A percentile compares a stretch with the other conserved stretches of the same genome.
These are phyloP conservation scores for Latrodectus hesperus DNA, from an alignment of 2,888 invertebrate species.

Conservation along the genomic window DNA sequence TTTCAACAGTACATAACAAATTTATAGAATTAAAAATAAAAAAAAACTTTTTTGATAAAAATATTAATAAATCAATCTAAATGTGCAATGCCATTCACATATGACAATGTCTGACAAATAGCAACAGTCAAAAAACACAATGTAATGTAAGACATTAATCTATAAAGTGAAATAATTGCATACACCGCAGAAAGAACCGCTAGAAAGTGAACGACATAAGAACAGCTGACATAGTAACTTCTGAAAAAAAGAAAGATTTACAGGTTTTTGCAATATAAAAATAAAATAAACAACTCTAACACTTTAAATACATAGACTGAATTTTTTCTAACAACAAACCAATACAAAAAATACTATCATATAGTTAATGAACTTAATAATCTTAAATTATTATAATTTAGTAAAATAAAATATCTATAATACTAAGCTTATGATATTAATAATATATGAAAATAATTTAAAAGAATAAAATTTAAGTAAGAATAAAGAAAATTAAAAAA, in stretches of 20 bases:
- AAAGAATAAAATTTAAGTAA: no score
- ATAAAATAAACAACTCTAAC: no score
- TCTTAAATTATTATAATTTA: no score
- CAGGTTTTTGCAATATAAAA: no score
- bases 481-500: no score
- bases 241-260: slow-evolving; percentile 28
- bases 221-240: slow-evolving; percentile 21
- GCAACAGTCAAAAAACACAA: slow-evolving; percentile 22
- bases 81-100: slow-evolving; percentile 10
- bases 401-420: no score
- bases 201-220: slow-evolving; percentile 34
- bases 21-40: no score
- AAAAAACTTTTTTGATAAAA: no score
- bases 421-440: no score
- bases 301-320: no score
- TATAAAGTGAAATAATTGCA: slow-evolving; percentile 34
- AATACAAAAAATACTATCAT: not conserved
- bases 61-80: not conserved
- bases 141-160: slow-evolving; percentile 37
- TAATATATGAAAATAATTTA: no score
- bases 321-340: not conserved
- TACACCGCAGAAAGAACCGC: slow-evolving; percentile 31
- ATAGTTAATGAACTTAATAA: not conserved
- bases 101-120: slow-evolving; percentile 44
- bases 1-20: no score